Percentiles rank a stretch among this genome's conserved stretches.
phyloP scores from a whole-genome alignment of 2,888 invertebrate species.

The Copidosoma aretas region DNA sequence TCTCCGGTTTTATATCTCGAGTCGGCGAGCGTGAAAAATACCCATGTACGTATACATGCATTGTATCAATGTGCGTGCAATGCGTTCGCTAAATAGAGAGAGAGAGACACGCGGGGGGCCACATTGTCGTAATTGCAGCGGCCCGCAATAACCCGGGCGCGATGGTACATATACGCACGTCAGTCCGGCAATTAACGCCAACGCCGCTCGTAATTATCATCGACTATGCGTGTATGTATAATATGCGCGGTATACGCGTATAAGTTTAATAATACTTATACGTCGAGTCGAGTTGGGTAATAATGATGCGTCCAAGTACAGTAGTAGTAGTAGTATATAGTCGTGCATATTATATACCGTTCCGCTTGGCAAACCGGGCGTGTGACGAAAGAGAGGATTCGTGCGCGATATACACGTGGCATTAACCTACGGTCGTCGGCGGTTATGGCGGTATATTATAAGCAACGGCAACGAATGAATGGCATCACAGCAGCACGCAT shows the following conservation, averaged over 20 bases:
- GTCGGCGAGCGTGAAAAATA: not conserved
- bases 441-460: too few species aligned
- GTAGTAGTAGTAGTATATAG: too few species aligned
- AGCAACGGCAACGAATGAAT: too few species aligned
- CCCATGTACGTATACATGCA: not conserved
- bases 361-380: slow-evolving; percentile 20
- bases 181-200: slow-evolving; percentile 28
- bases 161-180: too few species aligned
- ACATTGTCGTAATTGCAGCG: not conserved
- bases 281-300: slow-evolving; percentile 17
- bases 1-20: not conserved
- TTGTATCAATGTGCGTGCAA: too few species aligned
- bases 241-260: too few species aligned
- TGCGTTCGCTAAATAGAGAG: not conserved
- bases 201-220: slow-evolving; percentile 29
- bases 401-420: slow-evolving; percentile 31
- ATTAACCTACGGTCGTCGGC: slow-evolving; percentile 41
- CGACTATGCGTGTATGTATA: not conserved
- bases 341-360: slow-evolving; percentile 20
- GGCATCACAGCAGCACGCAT: too few species aligned
- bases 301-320: too few species aligned
- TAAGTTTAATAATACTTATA: too few species aligned
- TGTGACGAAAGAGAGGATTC: slow-evolving; percentile 25
- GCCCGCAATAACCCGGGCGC: not conserved
- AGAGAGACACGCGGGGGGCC: not conserved